Conservation (phyloP, 2,888 invertebrate genomes). For the Monochamus alternatus region DNA sequence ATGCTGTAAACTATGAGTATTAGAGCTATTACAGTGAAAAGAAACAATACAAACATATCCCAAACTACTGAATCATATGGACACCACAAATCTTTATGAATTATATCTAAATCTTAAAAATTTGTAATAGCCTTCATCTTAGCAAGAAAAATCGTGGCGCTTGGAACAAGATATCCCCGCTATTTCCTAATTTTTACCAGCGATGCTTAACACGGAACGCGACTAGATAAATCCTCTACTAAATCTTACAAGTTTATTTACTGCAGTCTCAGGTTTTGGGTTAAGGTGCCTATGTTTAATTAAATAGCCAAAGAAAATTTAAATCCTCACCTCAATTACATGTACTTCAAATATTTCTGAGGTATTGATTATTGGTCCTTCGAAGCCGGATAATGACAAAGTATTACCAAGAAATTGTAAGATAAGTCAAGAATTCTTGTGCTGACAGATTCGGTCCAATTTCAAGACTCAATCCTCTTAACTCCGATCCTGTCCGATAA, state of each 20-base stretch:
- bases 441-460: neutral
- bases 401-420: too few species aligned
- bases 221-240: neutral
- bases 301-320: neutral
- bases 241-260: neutral
- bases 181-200: slow-evolving; percentile 7
- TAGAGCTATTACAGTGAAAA: too few species aligned
- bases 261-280: neutral
- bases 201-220: neutral
- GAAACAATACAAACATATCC: too few species aligned
- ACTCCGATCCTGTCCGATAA: neutral
- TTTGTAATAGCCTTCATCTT: neutral
- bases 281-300: neutral
- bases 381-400: too few species aligned
- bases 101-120: too few species aligned
- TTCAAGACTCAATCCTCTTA: neutral
- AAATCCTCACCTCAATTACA: too few species aligned
- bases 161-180: neutral
- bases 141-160: neutral
- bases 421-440: too few species aligned
- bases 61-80: too few species aligned
- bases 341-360: too few species aligned
- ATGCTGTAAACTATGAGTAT: too few species aligned
- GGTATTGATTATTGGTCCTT: too few species aligned
- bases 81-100: neutral